Evolutionary conservation across 2,888 invertebrate genomes (phyloP).

Genomic region (Erebia palarica): DNA sequence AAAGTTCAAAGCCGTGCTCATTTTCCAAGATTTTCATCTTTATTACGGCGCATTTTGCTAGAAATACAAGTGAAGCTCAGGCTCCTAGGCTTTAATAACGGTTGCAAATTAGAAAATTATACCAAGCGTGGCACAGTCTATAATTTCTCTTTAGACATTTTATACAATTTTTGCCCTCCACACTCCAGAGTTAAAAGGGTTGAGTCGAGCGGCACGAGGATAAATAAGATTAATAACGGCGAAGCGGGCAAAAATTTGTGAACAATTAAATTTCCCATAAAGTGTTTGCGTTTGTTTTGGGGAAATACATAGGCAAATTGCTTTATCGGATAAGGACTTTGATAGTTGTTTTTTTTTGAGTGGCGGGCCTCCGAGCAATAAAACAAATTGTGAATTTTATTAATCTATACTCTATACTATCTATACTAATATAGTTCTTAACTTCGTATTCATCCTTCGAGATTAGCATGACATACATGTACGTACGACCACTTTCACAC

Average conservation of each 20-base stretch:
- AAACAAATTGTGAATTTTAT: neutral
- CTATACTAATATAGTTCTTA: no score
- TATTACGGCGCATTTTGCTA: conserved; percentile 6
- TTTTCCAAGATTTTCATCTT: conserved; percentile 15
- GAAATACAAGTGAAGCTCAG: conserved; percentile 8
- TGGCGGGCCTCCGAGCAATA: neutral
- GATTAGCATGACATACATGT: no score
- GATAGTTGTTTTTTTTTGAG: neutral
- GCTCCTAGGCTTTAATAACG: conserved; percentile 13
- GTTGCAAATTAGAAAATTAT: conserved; percentile 19
- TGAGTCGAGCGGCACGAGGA: conserved; percentile 6
- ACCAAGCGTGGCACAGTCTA: conserved; percentile 14
- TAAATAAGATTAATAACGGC: conserved; percentile 12
- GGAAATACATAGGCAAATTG: neutral
- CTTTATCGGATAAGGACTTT: neutral
- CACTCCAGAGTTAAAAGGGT: conserved; percentile 24
- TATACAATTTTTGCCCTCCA: conserved; percentile 18
- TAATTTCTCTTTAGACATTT: conserved; percentile 17
- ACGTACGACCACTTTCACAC: no score
- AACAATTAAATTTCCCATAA: conserved; percentile 1
- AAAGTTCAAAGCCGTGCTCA: conserved; percentile 9
- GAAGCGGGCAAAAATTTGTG: conserved; percentile 14
- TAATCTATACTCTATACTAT: no score
- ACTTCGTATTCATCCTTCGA: no score
- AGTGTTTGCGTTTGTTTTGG: conserved; percentile 7